These are phyloP conservation scores for Patiria miniata DNA, from an alignment of 35 echinoderm and acorn worm genomes.

Conservation along the genomic window DNA sequence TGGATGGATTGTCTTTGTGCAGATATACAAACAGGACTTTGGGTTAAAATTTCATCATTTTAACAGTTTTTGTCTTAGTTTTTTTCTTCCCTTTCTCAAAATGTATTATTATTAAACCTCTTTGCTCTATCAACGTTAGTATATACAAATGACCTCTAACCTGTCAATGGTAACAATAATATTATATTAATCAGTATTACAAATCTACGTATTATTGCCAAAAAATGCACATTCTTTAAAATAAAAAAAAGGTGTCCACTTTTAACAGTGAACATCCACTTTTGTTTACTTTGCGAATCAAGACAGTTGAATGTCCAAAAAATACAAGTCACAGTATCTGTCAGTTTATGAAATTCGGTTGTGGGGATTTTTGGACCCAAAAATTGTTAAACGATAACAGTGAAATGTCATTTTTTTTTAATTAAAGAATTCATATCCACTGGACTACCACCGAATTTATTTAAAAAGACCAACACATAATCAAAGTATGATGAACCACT, in stretches of 20 bases:
- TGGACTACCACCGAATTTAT: neutral
- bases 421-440: neutral
- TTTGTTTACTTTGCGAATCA: neutral
- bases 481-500: neutral
- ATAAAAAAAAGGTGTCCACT: neutral
- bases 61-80: neutral
- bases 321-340: too few relatives aligned
- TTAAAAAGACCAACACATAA: neutral
- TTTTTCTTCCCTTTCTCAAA: neutral
- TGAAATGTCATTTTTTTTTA: neutral
- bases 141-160: constrained; percentile 2
- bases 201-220: constrained; percentile 29
- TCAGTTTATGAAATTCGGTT: too few relatives aligned
- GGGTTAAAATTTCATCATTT: neutral
- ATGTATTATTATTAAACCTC: neutral
- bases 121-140: constrained; percentile 19
- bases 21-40: constrained; percentile 11
- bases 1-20: constrained; percentile 20
- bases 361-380: neutral
- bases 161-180: neutral
- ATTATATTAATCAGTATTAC: constrained; percentile 10
- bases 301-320: neutral
- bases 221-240: constrained; percentile 24
- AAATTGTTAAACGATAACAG: neutral
- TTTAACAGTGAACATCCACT: neutral